Conservation (phyloP, 92 coral and sea anemone species). For the Muricea muricata region DNA sequence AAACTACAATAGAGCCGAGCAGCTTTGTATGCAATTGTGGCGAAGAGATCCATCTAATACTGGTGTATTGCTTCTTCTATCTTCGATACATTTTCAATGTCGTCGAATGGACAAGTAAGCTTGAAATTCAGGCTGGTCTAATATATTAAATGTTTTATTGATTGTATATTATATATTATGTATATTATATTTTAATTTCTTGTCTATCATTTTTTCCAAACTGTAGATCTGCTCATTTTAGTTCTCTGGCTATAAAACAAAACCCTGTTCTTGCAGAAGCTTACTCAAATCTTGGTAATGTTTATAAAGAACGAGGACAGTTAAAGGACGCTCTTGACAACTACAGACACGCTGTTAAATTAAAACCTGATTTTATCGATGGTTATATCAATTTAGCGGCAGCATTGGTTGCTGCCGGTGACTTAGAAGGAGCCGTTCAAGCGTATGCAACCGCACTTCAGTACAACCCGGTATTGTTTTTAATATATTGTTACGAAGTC, state of each 20-base stretch:
- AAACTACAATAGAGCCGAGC: conserved; percentile 98
- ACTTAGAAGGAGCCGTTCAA: conserved; percentile 97
- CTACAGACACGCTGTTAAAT: conserved; percentile 98
- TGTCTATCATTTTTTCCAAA: not conserved
- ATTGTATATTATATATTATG: conserved; percentile 10
- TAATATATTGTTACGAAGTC: conserved; percentile 30
- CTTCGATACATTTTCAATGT: conserved; percentile 98
- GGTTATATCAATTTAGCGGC: conserved; percentile 99
- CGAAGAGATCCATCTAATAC: conserved; percentile 98
- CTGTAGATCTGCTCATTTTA: conserved; percentile 95
- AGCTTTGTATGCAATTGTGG: conserved; percentile 99
- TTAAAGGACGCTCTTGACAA: conserved; percentile 95
- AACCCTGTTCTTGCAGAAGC: conserved; percentile 99
- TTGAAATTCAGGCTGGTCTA: conserved; percentile 12
- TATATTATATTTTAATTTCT: not conserved
- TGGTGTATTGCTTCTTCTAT: conserved; percentile 93
- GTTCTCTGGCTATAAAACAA: conserved; percentile 95
- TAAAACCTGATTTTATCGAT: conserved; percentile 99
- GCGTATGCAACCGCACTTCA: conserved; percentile 98
- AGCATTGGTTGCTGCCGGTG: conserved; percentile 99
- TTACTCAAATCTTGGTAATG: conserved; percentile 98
- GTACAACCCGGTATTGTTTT: conserved; percentile 88
- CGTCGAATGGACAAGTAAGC: conserved; percentile 96
- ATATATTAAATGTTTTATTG: conserved; percentile 25
- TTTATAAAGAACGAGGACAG: conserved; percentile 98